Evolutionary conservation across 1,140 invertebrate species (phyloP).

Genomic region (Diploscapter pachys): DNA sequence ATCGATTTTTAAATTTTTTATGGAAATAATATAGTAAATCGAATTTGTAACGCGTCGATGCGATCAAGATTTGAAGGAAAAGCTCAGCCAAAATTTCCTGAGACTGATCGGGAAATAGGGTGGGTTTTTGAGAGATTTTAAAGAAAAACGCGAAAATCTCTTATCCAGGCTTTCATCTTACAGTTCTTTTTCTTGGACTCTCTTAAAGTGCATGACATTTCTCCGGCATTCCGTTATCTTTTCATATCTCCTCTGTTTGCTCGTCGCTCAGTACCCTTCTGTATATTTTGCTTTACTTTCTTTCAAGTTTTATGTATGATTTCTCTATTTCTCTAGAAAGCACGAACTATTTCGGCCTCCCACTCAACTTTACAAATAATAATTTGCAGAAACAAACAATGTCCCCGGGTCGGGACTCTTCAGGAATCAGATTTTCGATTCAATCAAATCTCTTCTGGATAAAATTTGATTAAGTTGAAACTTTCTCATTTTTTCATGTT

Average conservation of each 20-base stretch:
- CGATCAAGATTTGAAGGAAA: not conserved
- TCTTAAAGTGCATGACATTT: no score
- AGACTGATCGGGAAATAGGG: not conserved
- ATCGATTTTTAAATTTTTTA: not conserved
- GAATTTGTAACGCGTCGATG: not conserved
- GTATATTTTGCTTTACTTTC: conserved; percentile 13
- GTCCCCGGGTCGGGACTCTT: no score
- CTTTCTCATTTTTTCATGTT: no score
- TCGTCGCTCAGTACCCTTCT: not conserved
- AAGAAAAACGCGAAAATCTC: no score
- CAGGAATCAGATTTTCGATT: no score
- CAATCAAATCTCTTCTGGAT: no score
- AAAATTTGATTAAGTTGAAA: no score
- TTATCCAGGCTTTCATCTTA: no score
- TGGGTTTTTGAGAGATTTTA: not conserved
- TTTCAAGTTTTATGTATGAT: not conserved
- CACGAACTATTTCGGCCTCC: not conserved
- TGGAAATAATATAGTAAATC: not conserved
- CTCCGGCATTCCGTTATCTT: no score
- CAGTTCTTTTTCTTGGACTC: no score
- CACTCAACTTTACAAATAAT: conserved; percentile 25
- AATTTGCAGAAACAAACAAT: conserved; percentile 31
- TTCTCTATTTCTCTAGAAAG: no score
- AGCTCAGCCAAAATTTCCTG: not conserved
- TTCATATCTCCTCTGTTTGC: no score